Conservation (phyloP, 2,113 vertebrate genomes). For the Gracilinanus agilis region DNA sequence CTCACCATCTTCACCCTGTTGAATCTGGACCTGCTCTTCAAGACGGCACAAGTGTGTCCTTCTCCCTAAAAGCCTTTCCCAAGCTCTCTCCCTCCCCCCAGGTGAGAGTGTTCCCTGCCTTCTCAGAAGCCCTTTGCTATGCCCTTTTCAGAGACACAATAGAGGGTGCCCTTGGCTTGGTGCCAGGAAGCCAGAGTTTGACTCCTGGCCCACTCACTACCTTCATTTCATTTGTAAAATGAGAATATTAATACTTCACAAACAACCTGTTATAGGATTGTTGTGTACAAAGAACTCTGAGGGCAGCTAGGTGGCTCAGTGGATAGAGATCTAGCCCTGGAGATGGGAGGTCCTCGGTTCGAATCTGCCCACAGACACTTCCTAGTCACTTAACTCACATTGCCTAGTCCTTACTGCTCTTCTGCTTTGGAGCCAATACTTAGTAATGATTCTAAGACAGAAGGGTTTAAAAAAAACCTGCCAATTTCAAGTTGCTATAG, state of each 20-base stretch:
- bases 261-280: background rate
- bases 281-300: no score
- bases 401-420: no score
- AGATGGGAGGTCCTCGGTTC: no score
- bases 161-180: no score
- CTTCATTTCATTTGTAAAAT: background rate
- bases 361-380: no score
- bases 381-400: no score
- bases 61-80: background rate
- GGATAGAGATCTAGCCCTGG: no score
- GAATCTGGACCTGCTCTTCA: constrained; percentile 4
- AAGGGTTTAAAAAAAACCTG: no score
- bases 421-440: no score
- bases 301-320: no score
- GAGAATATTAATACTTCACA: background rate
- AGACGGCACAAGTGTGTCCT: background rate
- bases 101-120: background rate
- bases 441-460: no score
- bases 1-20: background rate
- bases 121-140: background rate
- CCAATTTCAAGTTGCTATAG: no score
- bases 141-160: background rate
- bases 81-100: background rate
- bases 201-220: background rate
- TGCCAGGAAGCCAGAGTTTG: background rate